A percentile compares a stretch with the other conserved stretches of the same genome.
Evolutionary conservation across 2,888 invertebrate genomes (phyloP).

Genomic region (Pristionchus arcanus): DNA sequence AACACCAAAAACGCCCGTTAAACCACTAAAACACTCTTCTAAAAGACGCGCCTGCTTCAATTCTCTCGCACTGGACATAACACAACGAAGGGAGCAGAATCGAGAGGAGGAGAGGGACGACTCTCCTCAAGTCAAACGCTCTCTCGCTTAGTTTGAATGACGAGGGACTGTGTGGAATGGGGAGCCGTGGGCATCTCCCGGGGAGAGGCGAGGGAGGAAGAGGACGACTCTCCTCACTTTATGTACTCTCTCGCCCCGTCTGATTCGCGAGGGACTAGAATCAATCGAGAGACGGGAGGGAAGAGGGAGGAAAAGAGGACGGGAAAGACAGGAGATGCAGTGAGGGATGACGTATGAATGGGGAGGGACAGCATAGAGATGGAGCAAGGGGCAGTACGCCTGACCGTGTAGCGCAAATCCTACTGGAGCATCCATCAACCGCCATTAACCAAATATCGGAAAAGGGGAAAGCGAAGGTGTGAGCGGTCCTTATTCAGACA

Average conservation of each 20-base stretch:
- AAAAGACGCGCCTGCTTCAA: constrained; percentile 59
- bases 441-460: too few species aligned
- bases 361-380: constrained; percentile 24
- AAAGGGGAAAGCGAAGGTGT: too few species aligned
- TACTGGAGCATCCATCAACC: too few species aligned
- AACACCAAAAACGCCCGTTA: constrained; percentile 26
- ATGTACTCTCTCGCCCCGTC: too few species aligned
- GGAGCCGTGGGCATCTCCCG: not conserved
- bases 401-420: not conserved
- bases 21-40: not conserved
- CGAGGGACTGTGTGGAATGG: not conserved
- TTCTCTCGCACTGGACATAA: constrained; percentile 58
- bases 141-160: too few species aligned
- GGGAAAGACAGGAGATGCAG: not conserved
- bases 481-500: too few species aligned
- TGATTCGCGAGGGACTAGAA: too few species aligned
- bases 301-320: not conserved
- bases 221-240: too few species aligned
- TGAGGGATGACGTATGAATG: not conserved
- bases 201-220: too few species aligned
- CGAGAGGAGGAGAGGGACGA: not conserved
- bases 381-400: not conserved
- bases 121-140: too few species aligned
- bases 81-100: constrained; percentile 20
- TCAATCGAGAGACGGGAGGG: not conserved